Base-by-base conservation (phyloP, 35 echinoderm and acorn worm genomes). In the Acanthaster planci region DNA sequence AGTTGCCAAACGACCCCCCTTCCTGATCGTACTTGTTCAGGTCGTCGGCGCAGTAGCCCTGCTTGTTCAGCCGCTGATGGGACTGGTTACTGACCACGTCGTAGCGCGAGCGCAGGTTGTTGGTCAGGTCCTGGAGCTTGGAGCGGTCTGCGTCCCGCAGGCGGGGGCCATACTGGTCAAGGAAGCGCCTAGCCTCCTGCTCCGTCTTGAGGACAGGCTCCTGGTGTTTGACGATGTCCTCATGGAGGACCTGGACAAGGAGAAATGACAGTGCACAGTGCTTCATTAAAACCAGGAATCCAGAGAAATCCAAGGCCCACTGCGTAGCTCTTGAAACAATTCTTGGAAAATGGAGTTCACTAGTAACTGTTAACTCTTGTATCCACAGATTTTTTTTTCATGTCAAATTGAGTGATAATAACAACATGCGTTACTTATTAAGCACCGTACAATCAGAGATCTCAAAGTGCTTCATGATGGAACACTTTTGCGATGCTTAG, bases 1-100 rank as follows among this genome's bases (percentile, higher is more conserved):
- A 99, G 21, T 77, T 72, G n/a, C 86, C 85, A 68, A 99, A 99
- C 12, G 76, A 79, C 2, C 56, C 76, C 0, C 77, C 82, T 54
- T 99, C 96, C 21, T 38, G 17, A 17, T 94, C 96, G 84, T 91
- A 99, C 82, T 94, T 94, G 40, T 84, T 88, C 17, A 99, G 82
- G 53, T 99, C 92, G 26, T 99, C 89, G 16, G 78, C 30, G 2
- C 92, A 87, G 42, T 91, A 93, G 22, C 34, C 79, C 21, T 92
- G 81, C 78, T 91, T 90, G 36, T 87, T 99, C 50, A 81, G 53
- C 21, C 96, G 80, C 53, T 83, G 81, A 23, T 83, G 81, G 56
- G 81, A 83, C 32, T 83, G 81, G 51, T 83, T 83, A 34, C 38
- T 83, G 7, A 92, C 85, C 30, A 80, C 84, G 36, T 99, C 84